Evolutionary conservation across 2,888 invertebrate species (phyloP).

Genomic region (Polyploca ridens): DNA sequence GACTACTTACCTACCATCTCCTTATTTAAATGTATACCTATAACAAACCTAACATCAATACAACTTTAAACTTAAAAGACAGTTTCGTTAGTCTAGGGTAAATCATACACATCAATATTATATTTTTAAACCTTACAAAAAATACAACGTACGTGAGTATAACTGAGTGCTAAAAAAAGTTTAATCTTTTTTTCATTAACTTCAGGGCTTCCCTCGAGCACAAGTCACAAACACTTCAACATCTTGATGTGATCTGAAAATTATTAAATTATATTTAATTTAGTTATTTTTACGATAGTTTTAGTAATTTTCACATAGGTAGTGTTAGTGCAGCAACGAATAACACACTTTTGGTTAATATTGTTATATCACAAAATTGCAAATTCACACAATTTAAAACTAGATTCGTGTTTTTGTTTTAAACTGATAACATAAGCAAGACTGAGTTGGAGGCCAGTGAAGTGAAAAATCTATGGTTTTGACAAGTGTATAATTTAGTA

Average conservation of each 20-base stretch:
- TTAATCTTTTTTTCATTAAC: background rate
- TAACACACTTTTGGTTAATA: background rate
- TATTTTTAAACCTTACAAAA: background rate
- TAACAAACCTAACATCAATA: background rate
- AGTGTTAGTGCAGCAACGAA: conserved; percentile 5
- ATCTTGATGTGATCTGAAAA: conserved; percentile 53
- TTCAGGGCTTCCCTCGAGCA: conserved; percentile 22
- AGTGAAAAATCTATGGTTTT: too few relatives aligned
- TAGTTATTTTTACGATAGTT: background rate
- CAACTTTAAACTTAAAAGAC: background rate
- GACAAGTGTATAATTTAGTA: too few relatives aligned
- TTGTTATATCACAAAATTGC: conserved; percentile 13
- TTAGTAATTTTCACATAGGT: background rate
- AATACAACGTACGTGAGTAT: background rate
- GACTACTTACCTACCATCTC: too few relatives aligned
- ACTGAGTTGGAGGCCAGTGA: too few relatives aligned
- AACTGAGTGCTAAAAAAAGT: background rate
- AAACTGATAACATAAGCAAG: too few relatives aligned
- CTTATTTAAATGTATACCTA: background rate
- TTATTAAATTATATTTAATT: conserved; percentile 28
- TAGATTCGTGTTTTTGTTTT: background rate
- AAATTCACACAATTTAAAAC: conserved; percentile 6
- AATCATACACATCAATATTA: background rate
- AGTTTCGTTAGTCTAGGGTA: background rate
- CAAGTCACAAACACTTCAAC: conserved; percentile 39